phyloP scores from a whole-genome alignment of 1,140 invertebrate species.

The Drosophila insularis region DNA sequence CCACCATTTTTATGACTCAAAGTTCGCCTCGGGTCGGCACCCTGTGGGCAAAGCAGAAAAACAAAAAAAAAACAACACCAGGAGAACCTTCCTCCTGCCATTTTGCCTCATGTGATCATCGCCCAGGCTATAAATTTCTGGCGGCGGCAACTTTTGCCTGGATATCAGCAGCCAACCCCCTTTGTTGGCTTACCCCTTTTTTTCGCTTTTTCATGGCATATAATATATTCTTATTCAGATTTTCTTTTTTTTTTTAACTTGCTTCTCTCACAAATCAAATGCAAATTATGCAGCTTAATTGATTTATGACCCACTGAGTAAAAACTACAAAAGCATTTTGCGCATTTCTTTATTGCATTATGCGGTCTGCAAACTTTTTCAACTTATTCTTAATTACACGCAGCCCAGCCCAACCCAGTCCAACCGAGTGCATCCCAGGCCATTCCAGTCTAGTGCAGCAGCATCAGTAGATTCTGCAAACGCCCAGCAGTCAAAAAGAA shows the following conservation, averaged over 20 bases:
- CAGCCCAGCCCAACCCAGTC: slow-evolving; percentile 8
- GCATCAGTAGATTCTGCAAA: no score
- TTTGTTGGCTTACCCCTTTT: slow-evolving; percentile 27
- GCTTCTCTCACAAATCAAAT: slow-evolving; percentile 68
- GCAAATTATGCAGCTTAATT: slow-evolving; percentile 78
- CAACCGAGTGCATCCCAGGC: slow-evolving; percentile 4
- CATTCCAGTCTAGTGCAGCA: neutral
- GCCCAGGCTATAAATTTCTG: slow-evolving; percentile 60
- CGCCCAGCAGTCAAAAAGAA: slow-evolving; percentile 31
- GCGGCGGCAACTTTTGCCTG: slow-evolving; percentile 32
- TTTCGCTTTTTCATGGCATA: slow-evolving; percentile 5
- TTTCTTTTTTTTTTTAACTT: slow-evolving; percentile 4
- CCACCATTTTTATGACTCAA: slow-evolving; percentile 61
- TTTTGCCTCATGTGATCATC: slow-evolving; percentile 46
- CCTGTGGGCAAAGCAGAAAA: slow-evolving; percentile 41
- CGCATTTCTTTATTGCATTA: slow-evolving; percentile 56
- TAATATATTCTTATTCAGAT: slow-evolving; percentile 8
- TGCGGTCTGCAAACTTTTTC: slow-evolving; percentile 66
- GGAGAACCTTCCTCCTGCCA: slow-evolving; percentile 15
- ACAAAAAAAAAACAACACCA: no score
- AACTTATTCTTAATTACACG: slow-evolving; percentile 73
- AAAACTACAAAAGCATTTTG: slow-evolving; percentile 43
- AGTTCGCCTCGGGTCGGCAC: slow-evolving; percentile 37
- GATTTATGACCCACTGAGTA: slow-evolving; percentile 59
- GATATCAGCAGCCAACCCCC: slow-evolving; percentile 2